A percentile compares a stretch with the other conserved stretches of the same genome.
phyloP scores from a whole-genome alignment of 2,797 vertebrate genomes.

The Xyrichtys novacula region DNA sequence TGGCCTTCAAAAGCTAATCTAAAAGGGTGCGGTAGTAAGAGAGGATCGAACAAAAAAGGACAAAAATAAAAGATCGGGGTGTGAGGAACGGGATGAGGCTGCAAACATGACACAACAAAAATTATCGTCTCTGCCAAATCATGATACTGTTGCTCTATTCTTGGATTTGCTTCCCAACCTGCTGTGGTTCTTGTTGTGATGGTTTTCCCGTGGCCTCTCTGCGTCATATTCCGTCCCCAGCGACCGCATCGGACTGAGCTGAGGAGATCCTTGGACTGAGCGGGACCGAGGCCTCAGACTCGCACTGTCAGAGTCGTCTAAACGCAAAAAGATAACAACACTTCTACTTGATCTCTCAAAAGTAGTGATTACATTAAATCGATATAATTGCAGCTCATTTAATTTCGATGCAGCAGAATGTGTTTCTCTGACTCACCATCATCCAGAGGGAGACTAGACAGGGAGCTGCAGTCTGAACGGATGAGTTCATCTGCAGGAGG shows the following conservation, averaged over 20 bases:
- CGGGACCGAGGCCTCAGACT: slow-evolving; percentile 88
- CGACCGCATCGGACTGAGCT: slow-evolving; percentile 89
- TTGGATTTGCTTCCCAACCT: slow-evolving; percentile 65
- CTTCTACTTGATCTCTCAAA: not conserved
- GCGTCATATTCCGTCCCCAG: slow-evolving; percentile 80
- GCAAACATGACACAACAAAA: slow-evolving; percentile 58
- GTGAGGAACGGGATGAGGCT: slow-evolving; percentile 51
- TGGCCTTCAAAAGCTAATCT: slow-evolving; percentile 83
- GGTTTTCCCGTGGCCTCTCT: slow-evolving; percentile 76
- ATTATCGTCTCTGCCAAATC: slow-evolving; percentile 19
- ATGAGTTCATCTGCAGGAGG: slow-evolving; percentile 90
- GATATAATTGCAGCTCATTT: not conserved
- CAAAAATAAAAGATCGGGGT: slow-evolving; percentile 27
- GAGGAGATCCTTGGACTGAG: slow-evolving; percentile 91
- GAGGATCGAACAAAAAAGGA: slow-evolving; percentile 27
- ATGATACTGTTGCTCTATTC: slow-evolving; percentile 27
- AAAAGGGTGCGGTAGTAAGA: slow-evolving; percentile 50
- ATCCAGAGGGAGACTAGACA: slow-evolving; percentile 92
- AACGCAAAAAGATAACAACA: slow-evolving; percentile 35
- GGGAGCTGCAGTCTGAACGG: slow-evolving; percentile 92
- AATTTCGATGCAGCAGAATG: slow-evolving; percentile 3
- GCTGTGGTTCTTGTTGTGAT: slow-evolving; percentile 75
- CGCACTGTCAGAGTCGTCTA: slow-evolving; percentile 78
- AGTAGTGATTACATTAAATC: not conserved
- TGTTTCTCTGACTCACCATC: slow-evolving; percentile 87